Conservation (phyloP, 2,888 invertebrate species). For the Sisyra terminalis region DNA sequence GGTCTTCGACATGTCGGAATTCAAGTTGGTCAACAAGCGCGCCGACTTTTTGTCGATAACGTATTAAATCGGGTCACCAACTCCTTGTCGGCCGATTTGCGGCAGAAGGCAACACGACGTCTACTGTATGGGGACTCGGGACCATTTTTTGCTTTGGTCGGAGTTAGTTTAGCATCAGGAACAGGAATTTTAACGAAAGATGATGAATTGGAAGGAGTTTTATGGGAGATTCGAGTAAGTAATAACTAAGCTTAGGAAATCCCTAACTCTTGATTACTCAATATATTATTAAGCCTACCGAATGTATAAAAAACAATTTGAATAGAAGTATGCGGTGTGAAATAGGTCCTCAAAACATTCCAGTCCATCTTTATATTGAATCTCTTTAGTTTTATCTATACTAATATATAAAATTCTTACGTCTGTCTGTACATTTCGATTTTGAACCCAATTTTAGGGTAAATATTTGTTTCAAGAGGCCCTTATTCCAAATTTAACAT, state of each 20-base stretch:
- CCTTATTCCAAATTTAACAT: too few species aligned
- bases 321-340: neutral
- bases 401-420: too few species aligned
- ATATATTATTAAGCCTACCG: too few species aligned
- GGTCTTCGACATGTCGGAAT: slow-evolving; percentile 28
- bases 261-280: too few species aligned
- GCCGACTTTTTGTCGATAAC: slow-evolving; percentile 50
- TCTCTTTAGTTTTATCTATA: too few species aligned
- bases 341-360: too few species aligned
- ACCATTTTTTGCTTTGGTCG: slow-evolving; percentile 58
- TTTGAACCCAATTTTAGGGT: too few species aligned
- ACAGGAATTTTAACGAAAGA: slow-evolving; percentile 57
- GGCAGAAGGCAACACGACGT: slow-evolving; percentile 42
- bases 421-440: too few species aligned
- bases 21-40: slow-evolving; percentile 41
- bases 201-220: slow-evolving; percentile 60
- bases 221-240: slow-evolving; percentile 56
- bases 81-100: slow-evolving; percentile 41
- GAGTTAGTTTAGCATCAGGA: slow-evolving; percentile 55
- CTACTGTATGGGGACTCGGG: slow-evolving; percentile 51
- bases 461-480: too few species aligned
- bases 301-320: too few species aligned
- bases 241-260: too few species aligned
- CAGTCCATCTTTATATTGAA: too few species aligned
- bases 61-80: slow-evolving; percentile 51